Conservation (phyloP, 2,797 vertebrate genomes). For the Macroramphosus scolopax region DNA sequence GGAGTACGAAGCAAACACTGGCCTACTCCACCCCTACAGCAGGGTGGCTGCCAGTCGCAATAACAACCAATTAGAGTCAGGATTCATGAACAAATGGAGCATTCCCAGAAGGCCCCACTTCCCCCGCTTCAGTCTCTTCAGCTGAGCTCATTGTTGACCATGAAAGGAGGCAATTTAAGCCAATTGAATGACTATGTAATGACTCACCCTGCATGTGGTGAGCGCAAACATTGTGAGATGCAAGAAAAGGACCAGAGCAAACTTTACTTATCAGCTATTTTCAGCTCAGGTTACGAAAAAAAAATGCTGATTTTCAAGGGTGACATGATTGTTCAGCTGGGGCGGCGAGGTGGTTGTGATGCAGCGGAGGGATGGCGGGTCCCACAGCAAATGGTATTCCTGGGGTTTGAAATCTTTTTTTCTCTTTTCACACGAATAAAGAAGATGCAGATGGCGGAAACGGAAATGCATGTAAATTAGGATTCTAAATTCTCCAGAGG, state of each 20-base stretch:
- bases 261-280: conserved; percentile 63
- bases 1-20: conserved; percentile 45
- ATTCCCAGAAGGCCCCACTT: conserved; percentile 70
- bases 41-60: conserved; percentile 69
- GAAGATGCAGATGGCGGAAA: conserved; percentile 3
- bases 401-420: conserved; percentile 46
- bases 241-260: conserved; percentile 52
- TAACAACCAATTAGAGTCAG: conserved; percentile 76
- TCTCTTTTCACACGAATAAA: conserved; percentile 28
- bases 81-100: conserved; percentile 75
- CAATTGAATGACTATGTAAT: conserved; percentile 76
- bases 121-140: conserved; percentile 68
- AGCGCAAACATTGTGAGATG: conserved; percentile 71
- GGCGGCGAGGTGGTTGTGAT: background rate
- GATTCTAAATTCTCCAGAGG: conserved; percentile 13
- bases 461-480: conserved; percentile 7
- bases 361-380: conserved; percentile 12
- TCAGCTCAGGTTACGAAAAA: conserved; percentile 62
- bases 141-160: conserved; percentile 81
- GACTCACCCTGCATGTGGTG: conserved; percentile 75
- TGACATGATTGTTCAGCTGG: conserved; percentile 23
- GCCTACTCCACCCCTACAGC: conserved; percentile 62
- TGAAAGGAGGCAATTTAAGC: conserved; percentile 82
- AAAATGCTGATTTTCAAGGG: conserved; percentile 41
- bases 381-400: conserved; percentile 30